phyloP scores from a whole-genome alignment of 64 coral and sea anemone genomes.

The Porites australiensis region DNA sequence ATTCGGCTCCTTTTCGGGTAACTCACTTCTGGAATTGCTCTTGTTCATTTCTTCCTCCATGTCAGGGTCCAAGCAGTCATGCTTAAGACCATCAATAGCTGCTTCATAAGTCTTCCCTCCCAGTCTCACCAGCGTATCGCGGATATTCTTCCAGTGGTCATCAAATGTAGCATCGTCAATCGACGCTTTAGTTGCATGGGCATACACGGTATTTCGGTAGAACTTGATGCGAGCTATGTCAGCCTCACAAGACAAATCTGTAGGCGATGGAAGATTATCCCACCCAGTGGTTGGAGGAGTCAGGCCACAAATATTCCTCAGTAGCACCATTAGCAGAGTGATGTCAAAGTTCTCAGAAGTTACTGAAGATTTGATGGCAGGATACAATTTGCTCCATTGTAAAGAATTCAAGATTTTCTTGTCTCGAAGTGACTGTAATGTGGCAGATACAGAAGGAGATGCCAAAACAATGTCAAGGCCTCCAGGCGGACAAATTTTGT shows the following conservation, averaged over 20 bases:
- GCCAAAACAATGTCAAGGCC: conserved; percentile 14
- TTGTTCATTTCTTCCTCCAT: too few relatives aligned
- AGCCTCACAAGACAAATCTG: background rate
- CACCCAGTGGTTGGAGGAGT: conserved; percentile 25
- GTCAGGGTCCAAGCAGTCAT: too few relatives aligned
- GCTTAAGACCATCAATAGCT: too few relatives aligned
- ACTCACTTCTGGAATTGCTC: too few relatives aligned
- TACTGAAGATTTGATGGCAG: conserved; percentile 21
- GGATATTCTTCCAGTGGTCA: conserved; percentile 16
- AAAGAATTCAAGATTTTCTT: conserved; percentile 44
- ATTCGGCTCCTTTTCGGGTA: conserved; percentile 46
- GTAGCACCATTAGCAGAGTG: conserved; percentile 9
- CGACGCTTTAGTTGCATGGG: background rate
- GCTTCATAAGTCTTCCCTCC: conserved; percentile 21
- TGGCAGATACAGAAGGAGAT: background rate
- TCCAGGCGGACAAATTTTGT: conserved; percentile 6
- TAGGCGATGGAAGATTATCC: conserved; percentile 16
- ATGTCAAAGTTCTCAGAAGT: conserved; percentile 57
- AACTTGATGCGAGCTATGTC: conserved; percentile 36
- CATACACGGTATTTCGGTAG: conserved; percentile 21
- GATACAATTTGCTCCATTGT: conserved; percentile 55
- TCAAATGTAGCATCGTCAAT: conserved; percentile 26
- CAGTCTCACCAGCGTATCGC: conserved; percentile 36
- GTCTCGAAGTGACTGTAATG: background rate
- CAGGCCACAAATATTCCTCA: conserved; percentile 53